A percentile compares a stretch with the other conserved stretches of the same genome.
Conservation (phyloP, 1,140 invertebrate genomes). For the Drosophila ogumai region DNA sequence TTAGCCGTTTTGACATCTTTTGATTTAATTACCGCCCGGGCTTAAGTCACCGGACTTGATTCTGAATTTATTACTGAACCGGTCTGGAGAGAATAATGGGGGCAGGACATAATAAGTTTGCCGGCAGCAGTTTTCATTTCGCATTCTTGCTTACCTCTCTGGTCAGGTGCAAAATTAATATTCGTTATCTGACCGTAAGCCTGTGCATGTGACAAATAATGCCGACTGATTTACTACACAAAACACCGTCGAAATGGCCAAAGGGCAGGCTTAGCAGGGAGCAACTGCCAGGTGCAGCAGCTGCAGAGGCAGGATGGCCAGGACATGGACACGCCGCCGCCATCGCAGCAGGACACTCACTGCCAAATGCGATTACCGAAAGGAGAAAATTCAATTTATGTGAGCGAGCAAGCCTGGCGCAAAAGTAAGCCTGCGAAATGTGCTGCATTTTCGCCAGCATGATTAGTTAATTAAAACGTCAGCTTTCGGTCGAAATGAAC, state of each 20-base stretch:
- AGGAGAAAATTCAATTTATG: constrained; percentile 76
- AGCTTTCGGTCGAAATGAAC: constrained; percentile 65
- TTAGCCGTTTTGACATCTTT: constrained; percentile 44
- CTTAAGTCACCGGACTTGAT: constrained; percentile 20
- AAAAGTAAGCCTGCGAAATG: constrained; percentile 39
- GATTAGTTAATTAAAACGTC: constrained; percentile 81
- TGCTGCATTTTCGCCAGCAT: constrained; percentile 32
- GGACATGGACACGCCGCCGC: neutral
- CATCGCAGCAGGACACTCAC: constrained; percentile 25
- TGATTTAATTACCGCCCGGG: constrained; percentile 47
- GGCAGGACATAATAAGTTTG: constrained; percentile 56
- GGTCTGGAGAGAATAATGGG: constrained; percentile 13
- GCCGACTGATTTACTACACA: constrained; percentile 67
- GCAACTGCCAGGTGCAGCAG: constrained; percentile 52
- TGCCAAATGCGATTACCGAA: constrained; percentile 64
- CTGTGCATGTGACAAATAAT: constrained; percentile 75
- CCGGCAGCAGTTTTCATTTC: constrained; percentile 55
- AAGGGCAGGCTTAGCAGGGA: constrained; percentile 38
- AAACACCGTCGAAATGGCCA: constrained; percentile 47
- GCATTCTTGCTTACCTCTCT: constrained; percentile 63
- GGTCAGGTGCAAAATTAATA: constrained; percentile 76
- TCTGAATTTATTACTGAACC: constrained; percentile 42
- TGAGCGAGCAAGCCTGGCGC: constrained; percentile 19
- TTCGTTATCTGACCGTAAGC: constrained; percentile 65
- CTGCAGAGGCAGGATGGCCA: constrained; percentile 15